These are phyloP conservation scores for Lutra lutra DNA, from an alignment of 2,797 vertebrate genomes.

Conservation along the genomic window DNA sequence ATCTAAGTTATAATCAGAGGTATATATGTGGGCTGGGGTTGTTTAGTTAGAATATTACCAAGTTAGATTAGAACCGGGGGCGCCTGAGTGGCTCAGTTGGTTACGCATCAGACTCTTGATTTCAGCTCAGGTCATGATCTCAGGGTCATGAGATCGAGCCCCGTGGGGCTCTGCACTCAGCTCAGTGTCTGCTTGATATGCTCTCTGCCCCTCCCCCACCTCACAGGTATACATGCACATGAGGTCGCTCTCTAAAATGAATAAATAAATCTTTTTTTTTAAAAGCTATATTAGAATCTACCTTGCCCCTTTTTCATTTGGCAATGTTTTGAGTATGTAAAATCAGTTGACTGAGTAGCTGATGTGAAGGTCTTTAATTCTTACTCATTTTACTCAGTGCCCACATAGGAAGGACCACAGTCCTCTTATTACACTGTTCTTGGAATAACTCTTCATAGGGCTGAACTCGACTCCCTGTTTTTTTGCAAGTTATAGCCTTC, in stretches of 20 bases:
- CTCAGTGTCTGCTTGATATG: not conserved
- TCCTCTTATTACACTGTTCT: not conserved
- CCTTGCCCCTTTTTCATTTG: not conserved
- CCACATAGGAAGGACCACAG: not conserved
- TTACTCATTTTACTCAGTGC: not conserved
- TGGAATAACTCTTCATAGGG: not conserved
- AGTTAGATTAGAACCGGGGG: not conserved
- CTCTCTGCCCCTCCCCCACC: not conserved
- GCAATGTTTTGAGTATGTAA: not conserved
- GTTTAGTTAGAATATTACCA: not conserved
- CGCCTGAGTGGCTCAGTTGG: not conserved
- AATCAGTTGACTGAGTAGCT: not conserved
- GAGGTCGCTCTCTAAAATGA: not conserved
- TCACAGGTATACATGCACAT: not conserved
- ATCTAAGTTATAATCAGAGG: slow-evolving; percentile 5
- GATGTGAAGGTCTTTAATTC: slow-evolving; percentile 25
- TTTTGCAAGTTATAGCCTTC: not conserved
- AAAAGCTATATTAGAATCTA: not conserved
- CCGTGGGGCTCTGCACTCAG: not conserved
- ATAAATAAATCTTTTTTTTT: not conserved
- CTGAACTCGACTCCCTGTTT: not conserved
- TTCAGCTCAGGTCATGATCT: not conserved
- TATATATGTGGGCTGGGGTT: not conserved
- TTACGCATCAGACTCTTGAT: not conserved
- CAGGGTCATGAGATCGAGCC: not conserved